A percentile compares a stretch with the other conserved stretches of the same genome.
phyloP scores from a whole-genome alignment of 2,797 vertebrate genomes.

The Argentina silus region DNA sequence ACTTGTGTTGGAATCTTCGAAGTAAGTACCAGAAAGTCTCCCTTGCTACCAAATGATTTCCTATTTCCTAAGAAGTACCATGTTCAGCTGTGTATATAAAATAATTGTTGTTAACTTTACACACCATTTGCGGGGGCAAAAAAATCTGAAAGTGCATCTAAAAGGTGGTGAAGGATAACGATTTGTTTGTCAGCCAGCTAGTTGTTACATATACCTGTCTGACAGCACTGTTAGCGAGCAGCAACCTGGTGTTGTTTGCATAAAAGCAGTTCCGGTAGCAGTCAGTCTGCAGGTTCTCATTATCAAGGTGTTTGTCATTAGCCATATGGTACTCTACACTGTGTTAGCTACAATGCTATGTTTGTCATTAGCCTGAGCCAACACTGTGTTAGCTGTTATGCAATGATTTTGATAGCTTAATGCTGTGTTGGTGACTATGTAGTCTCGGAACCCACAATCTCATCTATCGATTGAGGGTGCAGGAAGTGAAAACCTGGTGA shows the following conservation, averaged over 20 bases:
- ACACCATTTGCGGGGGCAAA: not conserved
- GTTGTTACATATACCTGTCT: not conserved
- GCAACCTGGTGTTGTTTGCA: not conserved
- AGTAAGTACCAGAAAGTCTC: too few species aligned
- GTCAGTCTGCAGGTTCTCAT: slow-evolving; percentile 17
- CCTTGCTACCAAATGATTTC: too few species aligned
- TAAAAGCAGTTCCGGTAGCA: not conserved
- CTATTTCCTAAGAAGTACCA: too few species aligned
- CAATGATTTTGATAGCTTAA: too few species aligned
- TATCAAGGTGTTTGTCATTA: not conserved
- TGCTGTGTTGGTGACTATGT: too few species aligned
- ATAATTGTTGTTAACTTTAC: not conserved
- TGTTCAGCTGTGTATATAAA: not conserved
- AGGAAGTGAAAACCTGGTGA: too few species aligned
- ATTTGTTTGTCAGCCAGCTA: slow-evolving; percentile 9
- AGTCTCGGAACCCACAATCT: too few species aligned
- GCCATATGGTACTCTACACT: not conserved
- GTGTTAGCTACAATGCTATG: not conserved
- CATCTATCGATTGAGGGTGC: too few species aligned
- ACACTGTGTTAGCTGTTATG: not conserved
- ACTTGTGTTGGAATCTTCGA: too few species aligned
- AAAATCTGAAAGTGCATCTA: not conserved
- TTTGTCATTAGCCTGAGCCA: too few species aligned
- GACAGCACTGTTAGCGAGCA: not conserved
- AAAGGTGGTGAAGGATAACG: slow-evolving; percentile 9